Base-by-base conservation (phyloP, 1,140 invertebrate genomes). In the Drosophila pandora region DNA sequence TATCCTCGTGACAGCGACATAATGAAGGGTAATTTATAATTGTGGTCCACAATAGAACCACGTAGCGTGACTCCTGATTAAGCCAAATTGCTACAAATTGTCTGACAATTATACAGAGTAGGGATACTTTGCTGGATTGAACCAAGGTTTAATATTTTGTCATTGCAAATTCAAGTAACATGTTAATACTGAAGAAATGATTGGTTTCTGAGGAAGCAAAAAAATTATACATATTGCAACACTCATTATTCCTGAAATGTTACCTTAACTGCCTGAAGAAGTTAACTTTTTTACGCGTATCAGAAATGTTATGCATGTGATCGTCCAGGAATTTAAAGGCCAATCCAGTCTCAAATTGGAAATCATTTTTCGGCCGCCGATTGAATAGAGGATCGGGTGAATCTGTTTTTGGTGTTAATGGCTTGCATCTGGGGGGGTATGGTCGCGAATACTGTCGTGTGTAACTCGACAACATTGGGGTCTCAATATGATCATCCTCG, bases 261-360 rank as follows among this genome's bases (percentile, higher is more conserved):
- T 50, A 88, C 83, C 83, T 63, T 21, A 88, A 28, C 10, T 88
- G 83, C 30, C 83, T 70, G 9, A 76, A 88, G 1, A 88, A 83
- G 49, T 88, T 88, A 1, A 88, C 62, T 45, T 57, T 79, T 28
- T 65, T 79, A 55, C 83, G 83, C 3, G 22, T 21, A 10, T 88
- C 83, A 21, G 83, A 47, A 0, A 88, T 12, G 17, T 68, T 48
- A 22, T 76, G 76, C 67, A 88, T 79, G 21, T 88, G 83, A 71
- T 88, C 83, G 28, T 88, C 83, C 0, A 88, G 76, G 22, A 88
- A 88, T 47, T 88, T 88, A 32, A 65, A 88, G 1, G 28, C 52
- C 22, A 78, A 57, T 2, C 84, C 84, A 0, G 83, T 88, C 0
- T 49, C 52, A 0, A 37, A 52, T 12, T 88, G 83, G 32, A 88